Evolutionary conservation across 2,888 invertebrate species (phyloP).

Genomic region (Nesidiocoris tenuis): DNA sequence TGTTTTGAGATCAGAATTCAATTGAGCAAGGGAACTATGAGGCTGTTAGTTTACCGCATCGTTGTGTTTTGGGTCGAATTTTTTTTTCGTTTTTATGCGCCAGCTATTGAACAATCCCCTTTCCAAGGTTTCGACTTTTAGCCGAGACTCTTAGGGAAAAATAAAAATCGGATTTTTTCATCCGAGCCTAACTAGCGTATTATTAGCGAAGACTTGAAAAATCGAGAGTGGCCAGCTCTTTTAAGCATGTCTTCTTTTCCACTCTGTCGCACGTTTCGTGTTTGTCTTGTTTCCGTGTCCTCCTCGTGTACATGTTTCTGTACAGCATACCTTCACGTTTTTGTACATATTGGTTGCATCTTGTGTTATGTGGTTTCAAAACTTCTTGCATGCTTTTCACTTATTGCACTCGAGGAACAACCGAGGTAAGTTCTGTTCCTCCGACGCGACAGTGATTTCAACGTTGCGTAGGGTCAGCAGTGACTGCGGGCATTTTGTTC

Average conservation of each 20-base stretch:
- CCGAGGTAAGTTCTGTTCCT: constrained; percentile 46
- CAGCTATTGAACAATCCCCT: too few relatives aligned
- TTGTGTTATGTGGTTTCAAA: constrained; percentile 22
- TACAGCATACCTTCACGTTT: constrained; percentile 31
- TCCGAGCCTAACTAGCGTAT: too few relatives aligned
- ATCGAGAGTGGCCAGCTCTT: constrained; percentile 29
- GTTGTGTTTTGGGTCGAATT: too few relatives aligned
- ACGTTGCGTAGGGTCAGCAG: constrained; percentile 34
- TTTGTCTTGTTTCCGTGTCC: constrained; percentile 6
- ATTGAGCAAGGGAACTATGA: constrained; percentile 27
- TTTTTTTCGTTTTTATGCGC: too few relatives aligned
- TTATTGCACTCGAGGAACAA: constrained; percentile 44
- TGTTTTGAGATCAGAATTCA: constrained; percentile 7
- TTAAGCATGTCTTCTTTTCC: constrained; percentile 26
- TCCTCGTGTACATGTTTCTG: constrained; percentile 31
- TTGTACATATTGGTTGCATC: constrained; percentile 40
- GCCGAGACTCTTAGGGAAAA: too few relatives aligned
- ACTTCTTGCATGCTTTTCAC: constrained; percentile 35
- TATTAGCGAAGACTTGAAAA: too few relatives aligned
- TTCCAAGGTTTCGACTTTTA: too few relatives aligned
- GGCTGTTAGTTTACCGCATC: too few relatives aligned
- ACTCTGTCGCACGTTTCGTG: constrained; percentile 30
- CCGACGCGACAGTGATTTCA: constrained; percentile 42
- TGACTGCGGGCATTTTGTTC: constrained; percentile 30
- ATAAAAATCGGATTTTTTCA: too few relatives aligned